phyloP scores from a whole-genome alignment of 2,888 invertebrate genomes.

The Crioceris asparagi region DNA sequence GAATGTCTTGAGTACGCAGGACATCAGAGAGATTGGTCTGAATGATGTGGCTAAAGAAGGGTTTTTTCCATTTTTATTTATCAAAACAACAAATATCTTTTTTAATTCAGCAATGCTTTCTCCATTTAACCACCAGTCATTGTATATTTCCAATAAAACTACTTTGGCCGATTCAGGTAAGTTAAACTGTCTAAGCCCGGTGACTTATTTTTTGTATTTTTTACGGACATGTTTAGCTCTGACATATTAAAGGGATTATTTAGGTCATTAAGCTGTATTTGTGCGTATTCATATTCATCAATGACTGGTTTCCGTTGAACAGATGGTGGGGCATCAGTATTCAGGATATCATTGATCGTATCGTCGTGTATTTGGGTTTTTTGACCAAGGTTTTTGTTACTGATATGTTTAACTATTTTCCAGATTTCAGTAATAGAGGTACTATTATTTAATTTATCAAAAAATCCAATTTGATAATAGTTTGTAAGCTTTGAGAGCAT shows the following conservation, averaged over 20 bases:
- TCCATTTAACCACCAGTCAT: constrained; percentile 3
- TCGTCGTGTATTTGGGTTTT: background rate
- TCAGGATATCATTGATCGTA: background rate
- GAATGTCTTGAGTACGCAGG: constrained; percentile 3
- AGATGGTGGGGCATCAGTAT: background rate
- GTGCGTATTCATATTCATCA: background rate
- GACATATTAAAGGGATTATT: background rate
- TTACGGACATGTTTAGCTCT: background rate
- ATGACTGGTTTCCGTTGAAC: background rate
- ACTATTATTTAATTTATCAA: background rate
- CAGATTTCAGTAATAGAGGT: background rate
- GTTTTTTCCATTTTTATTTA: constrained; percentile 5
- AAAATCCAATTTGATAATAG: background rate
- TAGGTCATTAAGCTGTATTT: background rate
- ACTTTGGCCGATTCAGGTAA: background rate
- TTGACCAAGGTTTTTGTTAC: background rate
- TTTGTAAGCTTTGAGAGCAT: background rate
- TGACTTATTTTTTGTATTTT: background rate
- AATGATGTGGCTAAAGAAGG: constrained; percentile 4
- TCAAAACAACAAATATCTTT: background rate
- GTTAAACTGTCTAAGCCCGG: constrained; percentile 3
- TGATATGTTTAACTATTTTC: background rate
- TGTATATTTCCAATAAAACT: constrained; percentile 4
- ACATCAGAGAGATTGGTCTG: constrained; percentile 6
- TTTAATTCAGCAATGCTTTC: constrained; percentile 3